These are phyloP conservation scores for Hydropsyche tenuis DNA, from an alignment of 1,140 invertebrate species.

Conservation along the genomic window DNA sequence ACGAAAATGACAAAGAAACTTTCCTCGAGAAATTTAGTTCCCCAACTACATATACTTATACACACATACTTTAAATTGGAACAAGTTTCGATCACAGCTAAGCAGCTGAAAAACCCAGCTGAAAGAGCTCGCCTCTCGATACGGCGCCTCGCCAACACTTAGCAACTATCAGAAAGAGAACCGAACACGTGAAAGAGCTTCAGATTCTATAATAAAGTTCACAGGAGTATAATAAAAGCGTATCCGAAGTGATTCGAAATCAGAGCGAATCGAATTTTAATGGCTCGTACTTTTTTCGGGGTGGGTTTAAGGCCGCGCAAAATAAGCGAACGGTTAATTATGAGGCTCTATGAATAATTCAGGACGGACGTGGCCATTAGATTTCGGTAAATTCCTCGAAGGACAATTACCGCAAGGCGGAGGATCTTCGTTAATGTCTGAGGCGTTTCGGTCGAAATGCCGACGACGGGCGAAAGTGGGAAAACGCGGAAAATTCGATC, in stretches of 20 bases:
- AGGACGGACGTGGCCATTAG: neutral
- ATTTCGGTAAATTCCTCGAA: neutral
- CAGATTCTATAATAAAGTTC: neutral
- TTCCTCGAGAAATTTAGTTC: neutral
- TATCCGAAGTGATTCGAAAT: neutral
- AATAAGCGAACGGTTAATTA: slow-evolving; percentile 11
- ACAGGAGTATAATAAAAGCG: neutral
- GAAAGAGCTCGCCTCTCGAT: no score
- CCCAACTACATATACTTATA: neutral
- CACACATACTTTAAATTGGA: neutral
- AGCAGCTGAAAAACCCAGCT: neutral
- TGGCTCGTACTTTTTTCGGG: neutral
- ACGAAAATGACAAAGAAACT: neutral
- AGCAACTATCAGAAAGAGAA: no score
- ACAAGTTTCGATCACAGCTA: slow-evolving; percentile 1
- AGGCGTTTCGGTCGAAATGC: slow-evolving; percentile 3
- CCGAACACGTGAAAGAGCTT: neutral
- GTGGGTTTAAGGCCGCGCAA: neutral
- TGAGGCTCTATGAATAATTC: neutral
- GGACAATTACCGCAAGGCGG: slow-evolving; percentile 9
- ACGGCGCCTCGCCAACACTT: no score
- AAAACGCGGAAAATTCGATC: slow-evolving; percentile 27
- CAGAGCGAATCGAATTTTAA: slow-evolving; percentile 11
- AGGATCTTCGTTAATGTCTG: slow-evolving; percentile 3
- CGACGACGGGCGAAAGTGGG: slow-evolving; percentile 13